Percentiles rank a stretch among this genome's conserved stretches.
Conservation (phyloP, 1,140 invertebrate species). For the Temnothorax longispinosus region DNA sequence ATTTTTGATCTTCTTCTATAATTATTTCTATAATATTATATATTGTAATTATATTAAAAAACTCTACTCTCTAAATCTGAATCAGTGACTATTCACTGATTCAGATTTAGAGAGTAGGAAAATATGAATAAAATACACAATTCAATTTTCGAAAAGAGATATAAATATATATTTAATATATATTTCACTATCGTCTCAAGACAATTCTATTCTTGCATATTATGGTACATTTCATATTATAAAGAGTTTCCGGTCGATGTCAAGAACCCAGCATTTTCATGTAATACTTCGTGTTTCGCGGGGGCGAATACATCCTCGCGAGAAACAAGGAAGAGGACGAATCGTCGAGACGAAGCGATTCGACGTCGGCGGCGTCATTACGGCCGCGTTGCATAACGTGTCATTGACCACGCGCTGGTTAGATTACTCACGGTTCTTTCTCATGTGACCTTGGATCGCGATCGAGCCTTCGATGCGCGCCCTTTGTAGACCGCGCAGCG, state of each 20-base stretch:
- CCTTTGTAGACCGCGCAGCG: slow-evolving; percentile 48
- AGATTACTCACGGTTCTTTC: slow-evolving; percentile 73
- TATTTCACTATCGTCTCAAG: background rate
- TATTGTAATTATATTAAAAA: background rate
- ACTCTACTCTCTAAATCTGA: no score
- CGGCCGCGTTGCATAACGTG: slow-evolving; percentile 71
- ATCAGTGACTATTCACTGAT: no score
- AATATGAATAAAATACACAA: background rate
- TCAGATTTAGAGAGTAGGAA: no score
- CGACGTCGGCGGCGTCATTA: slow-evolving; percentile 57
- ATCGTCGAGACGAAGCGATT: slow-evolving; percentile 39
- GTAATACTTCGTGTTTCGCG: background rate
- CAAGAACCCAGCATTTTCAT: background rate
- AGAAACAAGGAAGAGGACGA: slow-evolving; percentile 36
- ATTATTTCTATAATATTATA: background rate
- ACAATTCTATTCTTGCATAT: background rate
- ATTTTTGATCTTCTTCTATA: background rate
- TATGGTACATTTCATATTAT: background rate
- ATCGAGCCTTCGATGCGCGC: slow-evolving; percentile 66
- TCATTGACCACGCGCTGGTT: slow-evolving; percentile 71
- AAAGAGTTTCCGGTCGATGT: slow-evolving; percentile 9
- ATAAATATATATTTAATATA: background rate
- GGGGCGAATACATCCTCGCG: background rate
- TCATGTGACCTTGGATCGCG: slow-evolving; percentile 74
- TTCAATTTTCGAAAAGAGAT: background rate